Base-by-base conservation (phyloP, 2,113 vertebrate species). In the Ciconia stormi region DNA sequence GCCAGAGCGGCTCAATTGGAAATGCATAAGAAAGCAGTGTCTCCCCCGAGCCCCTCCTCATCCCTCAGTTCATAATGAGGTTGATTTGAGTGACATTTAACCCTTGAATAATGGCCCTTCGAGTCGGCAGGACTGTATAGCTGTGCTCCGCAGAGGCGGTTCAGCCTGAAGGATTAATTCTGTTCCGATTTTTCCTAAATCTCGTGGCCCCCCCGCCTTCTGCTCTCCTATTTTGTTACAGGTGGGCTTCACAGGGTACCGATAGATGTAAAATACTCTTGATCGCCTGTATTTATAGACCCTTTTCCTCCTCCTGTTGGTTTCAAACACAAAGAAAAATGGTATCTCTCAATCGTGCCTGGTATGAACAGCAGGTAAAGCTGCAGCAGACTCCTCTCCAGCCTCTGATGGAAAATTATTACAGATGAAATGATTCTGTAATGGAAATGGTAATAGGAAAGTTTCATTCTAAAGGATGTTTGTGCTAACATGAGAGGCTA, bases 21-120 rank as follows among this genome's bases (percentile, higher is more conserved):
- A 97, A 98, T 98, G 98, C 98, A 98, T 96, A 97, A 96, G 97
- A 96, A 95, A 95, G 96, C 63, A 88, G 95, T 89, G 86, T 95
- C 94, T 96, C 91, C 96, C 96, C 95, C 61, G 93, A 96, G 92
- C 95, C 94, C 90, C 95, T 93, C 93, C 95, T 93, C 79, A 88
- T 93, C 61, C 70, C 66, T 85, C 94, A 90, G 98, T 97, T 98
- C 96, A 95, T 98, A 97, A 98, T 97, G 97, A 98, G 98, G 81
- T 95, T 92, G 88, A 98, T 97, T 76, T 95, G 98, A 98, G 96
- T 98, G 98, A 98, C 98, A 97, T 97, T 97, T 97, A 98, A 98
- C 98, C 98, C 98, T 96, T 97, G 97, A 97, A 97, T 95, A 96
- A 97, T 97, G 85, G 90, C 87, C 91, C 77, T 83, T 94, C 29